Evolutionary conservation across 2,888 invertebrate genomes (phyloP).

Genomic region (Coleophora deauratella): DNA sequence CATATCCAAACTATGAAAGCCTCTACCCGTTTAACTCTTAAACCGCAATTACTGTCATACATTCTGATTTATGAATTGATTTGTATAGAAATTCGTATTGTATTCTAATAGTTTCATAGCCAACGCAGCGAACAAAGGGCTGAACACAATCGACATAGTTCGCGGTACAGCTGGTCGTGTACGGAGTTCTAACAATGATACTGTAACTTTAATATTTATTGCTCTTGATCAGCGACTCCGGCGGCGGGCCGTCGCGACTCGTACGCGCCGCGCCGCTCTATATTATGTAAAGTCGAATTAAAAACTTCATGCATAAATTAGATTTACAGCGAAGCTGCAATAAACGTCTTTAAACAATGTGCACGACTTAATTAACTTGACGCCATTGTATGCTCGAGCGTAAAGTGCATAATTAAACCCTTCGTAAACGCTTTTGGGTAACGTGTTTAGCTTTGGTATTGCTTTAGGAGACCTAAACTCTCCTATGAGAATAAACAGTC

Average conservation of each 20-base stretch:
- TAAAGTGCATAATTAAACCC: slow-evolving; percentile 67
- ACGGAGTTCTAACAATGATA: slow-evolving; percentile 62
- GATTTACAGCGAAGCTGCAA: slow-evolving; percentile 39
- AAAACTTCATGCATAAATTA: slow-evolving; percentile 57
- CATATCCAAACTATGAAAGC: background rate
- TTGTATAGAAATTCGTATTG: slow-evolving; percentile 34
- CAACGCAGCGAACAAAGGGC: slow-evolving; percentile 58
- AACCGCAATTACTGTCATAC: slow-evolving; percentile 9
- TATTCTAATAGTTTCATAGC: slow-evolving; percentile 53
- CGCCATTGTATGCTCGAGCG: slow-evolving; percentile 59
- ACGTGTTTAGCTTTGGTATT: slow-evolving; percentile 67
- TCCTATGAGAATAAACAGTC: slow-evolving; percentile 69
- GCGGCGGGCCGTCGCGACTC: slow-evolving; percentile 33
- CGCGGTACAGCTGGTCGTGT: slow-evolving; percentile 49
- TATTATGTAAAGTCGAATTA: slow-evolving; percentile 36
- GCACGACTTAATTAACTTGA: slow-evolving; percentile 66
- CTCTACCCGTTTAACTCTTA: slow-evolving; percentile 4
- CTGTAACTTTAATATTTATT: slow-evolving; percentile 71
- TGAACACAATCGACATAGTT: slow-evolving; percentile 63
- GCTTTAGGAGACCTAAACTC: slow-evolving; percentile 69
- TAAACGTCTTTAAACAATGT: slow-evolving; percentile 54
- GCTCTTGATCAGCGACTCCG: slow-evolving; percentile 56
- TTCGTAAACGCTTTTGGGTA: slow-evolving; percentile 66
- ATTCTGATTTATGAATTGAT: slow-evolving; percentile 2
- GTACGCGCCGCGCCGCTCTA: slow-evolving; percentile 21